Evolutionary conservation across 2,113 vertebrate species (phyloP), one percentile per base, ranked within the genome.

Genomic region (Psilopsiagon aurifrons): DNA sequence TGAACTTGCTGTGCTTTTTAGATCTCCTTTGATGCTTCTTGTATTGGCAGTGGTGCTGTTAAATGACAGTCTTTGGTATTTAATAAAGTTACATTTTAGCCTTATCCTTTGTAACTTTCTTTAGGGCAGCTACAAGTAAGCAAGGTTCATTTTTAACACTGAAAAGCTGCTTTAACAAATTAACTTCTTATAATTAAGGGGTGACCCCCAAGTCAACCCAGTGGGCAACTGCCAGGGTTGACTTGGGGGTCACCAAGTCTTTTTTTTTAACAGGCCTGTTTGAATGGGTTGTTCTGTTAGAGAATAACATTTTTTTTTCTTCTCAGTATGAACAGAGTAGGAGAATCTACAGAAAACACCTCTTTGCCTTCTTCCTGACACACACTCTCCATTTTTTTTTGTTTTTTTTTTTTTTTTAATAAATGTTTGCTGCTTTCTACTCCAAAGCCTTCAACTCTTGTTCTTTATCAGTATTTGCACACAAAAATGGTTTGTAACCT

Each of bases 381-480:
- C 13, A 31, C 8, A 5, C 10, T 4, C 15, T 89, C 7, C 52
- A 5, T 39, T 39, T 39, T 39, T 10, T 59, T 66, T 43, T 16
- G 13, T 49, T 67, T 64, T 39, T 35, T 52, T 19, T 49, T 33
- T 74, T 51, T 62, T 66, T 14, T 2, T 29, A 60, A 33, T 94
- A 60, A 39, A 83, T 78, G 5, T 13, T 35, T 35, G 49, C 41
- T 77, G 3, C 76, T 55, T 70, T 84, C 70, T 92, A 43, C 39
- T 94, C 46, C 55, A 64, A 88, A 93, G 57, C 52, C 43, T 88
- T 95, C 76, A 92, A 29, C 80, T 88, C 59, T 68, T 76, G 29
- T 85, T 96, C 23, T 83, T 92, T 97, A 88, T 94, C 73, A 39
- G 11, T 52, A 15, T 63, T 95, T 81, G 86, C 64, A 83, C 39